Percentiles rank a stretch among this genome's conserved stretches.
Evolutionary conservation across 2,113 vertebrate species (phyloP).

Genomic region (Athene noctua): DNA sequence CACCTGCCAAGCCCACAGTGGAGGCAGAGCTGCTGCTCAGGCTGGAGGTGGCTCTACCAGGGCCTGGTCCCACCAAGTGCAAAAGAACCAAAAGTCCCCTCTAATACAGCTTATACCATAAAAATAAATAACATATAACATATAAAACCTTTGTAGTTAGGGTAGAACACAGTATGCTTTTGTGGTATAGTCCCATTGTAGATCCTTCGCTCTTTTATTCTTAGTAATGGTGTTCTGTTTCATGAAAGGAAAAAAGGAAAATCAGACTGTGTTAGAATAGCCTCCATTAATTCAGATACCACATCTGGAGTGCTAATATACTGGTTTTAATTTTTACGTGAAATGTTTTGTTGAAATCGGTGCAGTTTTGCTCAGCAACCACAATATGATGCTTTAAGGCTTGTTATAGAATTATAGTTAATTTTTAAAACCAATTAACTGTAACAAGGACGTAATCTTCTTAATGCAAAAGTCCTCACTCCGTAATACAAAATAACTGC

Average conservation of each 20-base stretch:
- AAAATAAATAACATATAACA: not conserved
- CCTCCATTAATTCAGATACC: not conserved
- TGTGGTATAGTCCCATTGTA: not conserved
- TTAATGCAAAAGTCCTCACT: not conserved
- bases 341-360: not conserved
- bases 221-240: not conserved
- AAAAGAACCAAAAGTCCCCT: not conserved
- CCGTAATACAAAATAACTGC: slow-evolving; percentile 11
- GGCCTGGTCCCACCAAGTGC: rapidly evolving
- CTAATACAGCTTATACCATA: not conserved
- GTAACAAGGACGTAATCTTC: slow-evolving; percentile 54
- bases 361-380: not conserved
- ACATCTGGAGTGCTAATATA: not conserved
- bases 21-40: not conserved
- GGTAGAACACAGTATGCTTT: not conserved
- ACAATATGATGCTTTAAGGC: slow-evolving; percentile 46
- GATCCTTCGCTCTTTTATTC: not conserved
- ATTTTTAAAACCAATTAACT: slow-evolving; percentile 47
- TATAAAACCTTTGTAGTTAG: not conserved
- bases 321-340: not conserved
- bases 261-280: not conserved
- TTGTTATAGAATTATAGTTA: slow-evolving; percentile 36
- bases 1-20: not conserved
- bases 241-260: not conserved
- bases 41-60: not conserved